phyloP scores from a whole-genome alignment of 2,888 invertebrate species.

The Torymus tubicola region DNA sequence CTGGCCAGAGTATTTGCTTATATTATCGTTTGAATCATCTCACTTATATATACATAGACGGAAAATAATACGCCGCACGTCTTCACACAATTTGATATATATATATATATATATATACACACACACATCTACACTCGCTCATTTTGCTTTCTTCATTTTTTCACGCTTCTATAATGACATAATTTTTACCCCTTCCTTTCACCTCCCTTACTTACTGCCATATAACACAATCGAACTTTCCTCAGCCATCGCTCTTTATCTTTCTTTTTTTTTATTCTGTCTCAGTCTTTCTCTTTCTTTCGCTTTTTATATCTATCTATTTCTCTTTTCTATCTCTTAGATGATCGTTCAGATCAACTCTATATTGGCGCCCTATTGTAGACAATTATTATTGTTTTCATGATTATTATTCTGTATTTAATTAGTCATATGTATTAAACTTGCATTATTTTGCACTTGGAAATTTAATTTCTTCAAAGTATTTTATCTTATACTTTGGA shows the following conservation, averaged over 20 bases:
- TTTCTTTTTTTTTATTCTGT: background rate
- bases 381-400: conserved; percentile 34
- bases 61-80: background rate
- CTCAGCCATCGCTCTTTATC: background rate
- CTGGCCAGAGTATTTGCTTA: background rate
- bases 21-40: background rate
- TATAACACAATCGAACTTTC: conserved; percentile 3
- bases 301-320: conserved; percentile 18
- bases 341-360: conserved; percentile 36
- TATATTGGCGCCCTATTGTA: conserved; percentile 48
- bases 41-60: too few species aligned
- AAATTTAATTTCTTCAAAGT: conserved; percentile 17
- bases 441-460: conserved; percentile 38
- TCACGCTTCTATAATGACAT: conserved; percentile 2
- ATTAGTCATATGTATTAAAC: conserved; percentile 33
- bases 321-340: conserved; percentile 25
- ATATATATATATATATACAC: conserved; percentile 18
- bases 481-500: background rate
- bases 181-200: background rate
- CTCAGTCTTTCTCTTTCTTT: background rate
- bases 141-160: conserved; percentile 11
- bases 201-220: background rate
- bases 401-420: conserved; percentile 43
- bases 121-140: background rate
- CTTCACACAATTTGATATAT: background rate